A percentile compares a stretch with the other conserved stretches of the same genome.
phyloP scores from a whole-genome alignment of 2,888 invertebrate species.

The Tricholauxania praeusta region DNA sequence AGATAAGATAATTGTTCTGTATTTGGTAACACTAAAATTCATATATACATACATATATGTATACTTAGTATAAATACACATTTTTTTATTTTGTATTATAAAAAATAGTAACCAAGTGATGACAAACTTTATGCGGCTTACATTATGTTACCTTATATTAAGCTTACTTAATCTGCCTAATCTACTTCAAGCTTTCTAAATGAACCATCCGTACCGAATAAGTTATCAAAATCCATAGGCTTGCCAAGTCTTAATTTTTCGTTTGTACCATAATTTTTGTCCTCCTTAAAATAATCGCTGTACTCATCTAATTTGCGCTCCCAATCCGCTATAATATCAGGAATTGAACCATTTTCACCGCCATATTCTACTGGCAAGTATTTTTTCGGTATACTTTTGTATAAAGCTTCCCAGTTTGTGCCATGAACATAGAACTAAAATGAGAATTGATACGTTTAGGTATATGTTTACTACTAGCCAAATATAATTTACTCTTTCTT shows the following conservation, averaged over 20 bases:
- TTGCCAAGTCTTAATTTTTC: conserved; percentile 56
- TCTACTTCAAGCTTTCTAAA: conserved; percentile 63
- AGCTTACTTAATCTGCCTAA: conserved; percentile 38
- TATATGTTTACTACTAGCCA: no score
- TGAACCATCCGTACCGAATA: conserved; percentile 62
- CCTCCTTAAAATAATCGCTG: conserved; percentile 55
- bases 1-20: no score
- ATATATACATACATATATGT: no score
- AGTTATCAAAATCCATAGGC: conserved; percentile 56
- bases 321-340: conserved; percentile 54
- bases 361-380: conserved; percentile 77
- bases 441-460: neutral
- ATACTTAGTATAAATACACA: no score
- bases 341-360: conserved; percentile 71
- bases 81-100: no score
- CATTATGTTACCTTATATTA: no score
- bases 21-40: no score
- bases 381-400: conserved; percentile 72
- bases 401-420: conserved; percentile 71
- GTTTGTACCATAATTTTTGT: conserved; percentile 55
- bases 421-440: conserved; percentile 71
- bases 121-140: no score
- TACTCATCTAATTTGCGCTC: conserved; percentile 55
- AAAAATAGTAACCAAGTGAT: no score
- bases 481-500: conserved; percentile 69